These are phyloP conservation scores for Trichopoda pennipes DNA, from an alignment of 2,888 invertebrate genomes.

Conservation along the genomic window DNA sequence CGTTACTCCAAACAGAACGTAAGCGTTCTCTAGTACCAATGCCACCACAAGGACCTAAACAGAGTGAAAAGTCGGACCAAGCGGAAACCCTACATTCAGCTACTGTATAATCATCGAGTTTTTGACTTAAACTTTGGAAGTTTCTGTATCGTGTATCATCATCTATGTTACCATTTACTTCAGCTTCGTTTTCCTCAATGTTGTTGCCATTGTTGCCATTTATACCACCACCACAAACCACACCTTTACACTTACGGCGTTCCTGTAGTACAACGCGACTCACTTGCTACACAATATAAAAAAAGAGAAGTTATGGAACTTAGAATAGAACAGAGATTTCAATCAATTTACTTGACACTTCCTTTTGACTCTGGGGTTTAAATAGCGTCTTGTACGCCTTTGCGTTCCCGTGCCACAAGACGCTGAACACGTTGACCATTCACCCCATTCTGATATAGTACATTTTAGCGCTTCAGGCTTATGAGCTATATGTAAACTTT, in stretches of 20 bases:
- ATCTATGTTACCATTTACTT: slow-evolving; percentile 62
- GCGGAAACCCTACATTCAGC: slow-evolving; percentile 84
- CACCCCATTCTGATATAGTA: slow-evolving; percentile 87
- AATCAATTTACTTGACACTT: slow-evolving; percentile 82
- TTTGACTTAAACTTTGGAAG: slow-evolving; percentile 77
- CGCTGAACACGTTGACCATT: slow-evolving; percentile 90
- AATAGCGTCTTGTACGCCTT: slow-evolving; percentile 86
- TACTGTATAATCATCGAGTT: slow-evolving; percentile 76
- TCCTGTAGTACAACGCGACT: slow-evolving; percentile 81
- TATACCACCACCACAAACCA: slow-evolving; percentile 74
- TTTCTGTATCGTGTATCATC: slow-evolving; percentile 70
- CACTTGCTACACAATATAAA: slow-evolving; percentile 71
- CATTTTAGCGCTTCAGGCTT: slow-evolving; percentile 83
- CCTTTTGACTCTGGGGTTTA: slow-evolving; percentile 84
- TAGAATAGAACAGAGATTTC: not conserved
- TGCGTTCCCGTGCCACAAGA: slow-evolving; percentile 87
- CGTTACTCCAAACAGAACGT: slow-evolving; percentile 78
- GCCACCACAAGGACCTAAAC: slow-evolving; percentile 89
- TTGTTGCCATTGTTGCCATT: too few relatives aligned
- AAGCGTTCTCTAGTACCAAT: slow-evolving; percentile 84
- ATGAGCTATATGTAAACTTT: slow-evolving; percentile 58
- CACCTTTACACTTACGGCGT: slow-evolving; percentile 81
- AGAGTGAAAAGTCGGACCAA: slow-evolving; percentile 92
- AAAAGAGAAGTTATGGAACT: not conserved
- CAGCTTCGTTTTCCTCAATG: too few relatives aligned